Conservation (phyloP, 2,888 invertebrate genomes). For the Cremastinae sp. region DNA sequence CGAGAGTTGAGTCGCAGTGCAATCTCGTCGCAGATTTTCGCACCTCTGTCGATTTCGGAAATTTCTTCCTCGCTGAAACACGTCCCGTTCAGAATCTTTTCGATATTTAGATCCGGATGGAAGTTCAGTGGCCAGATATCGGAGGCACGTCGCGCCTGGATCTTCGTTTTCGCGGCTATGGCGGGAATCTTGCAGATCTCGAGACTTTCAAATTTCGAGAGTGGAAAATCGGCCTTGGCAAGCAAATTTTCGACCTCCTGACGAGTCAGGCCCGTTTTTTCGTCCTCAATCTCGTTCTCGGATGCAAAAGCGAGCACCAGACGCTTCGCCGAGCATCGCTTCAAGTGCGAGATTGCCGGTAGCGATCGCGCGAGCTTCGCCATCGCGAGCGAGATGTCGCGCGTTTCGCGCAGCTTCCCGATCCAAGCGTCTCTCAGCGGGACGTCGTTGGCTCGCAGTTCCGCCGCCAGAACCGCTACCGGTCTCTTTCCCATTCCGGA, state of each 20-base stretch:
- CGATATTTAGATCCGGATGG: slow-evolving; percentile 89
- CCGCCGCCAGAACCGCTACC: slow-evolving; percentile 83
- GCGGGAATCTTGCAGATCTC: slow-evolving; percentile 84
- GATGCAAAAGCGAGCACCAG: slow-evolving; percentile 82
- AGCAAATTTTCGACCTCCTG: slow-evolving; percentile 80
- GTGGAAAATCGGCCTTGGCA: slow-evolving; percentile 80
- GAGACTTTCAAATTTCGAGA: slow-evolving; percentile 80
- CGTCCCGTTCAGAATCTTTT: slow-evolving; percentile 84
- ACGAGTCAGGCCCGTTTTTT: slow-evolving; percentile 21
- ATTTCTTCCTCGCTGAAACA: slow-evolving; percentile 84
- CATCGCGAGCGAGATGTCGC: slow-evolving; percentile 85
- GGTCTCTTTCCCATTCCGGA: slow-evolving; percentile 61
- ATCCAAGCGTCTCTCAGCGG: slow-evolving; percentile 83
- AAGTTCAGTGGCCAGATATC: slow-evolving; percentile 92
- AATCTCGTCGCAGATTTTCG: slow-evolving; percentile 83
- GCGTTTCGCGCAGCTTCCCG: slow-evolving; percentile 84
- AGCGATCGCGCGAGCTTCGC: slow-evolving; percentile 84
- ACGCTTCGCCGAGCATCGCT: slow-evolving; percentile 85
- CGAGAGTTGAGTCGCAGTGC: slow-evolving; percentile 74
- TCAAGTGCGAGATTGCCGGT: slow-evolving; percentile 86
- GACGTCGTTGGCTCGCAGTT: slow-evolving; percentile 80
- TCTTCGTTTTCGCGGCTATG: slow-evolving; percentile 84
- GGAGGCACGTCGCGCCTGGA: slow-evolving; percentile 85
- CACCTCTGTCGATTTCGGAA: slow-evolving; percentile 82
- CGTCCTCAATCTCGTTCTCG: slow-evolving; percentile 12